Percentiles rank a stretch among this genome's conserved stretches.
Evolutionary conservation across 2,113 vertebrate genomes (phyloP).

Genomic region (Falcunculus frontatus): DNA sequence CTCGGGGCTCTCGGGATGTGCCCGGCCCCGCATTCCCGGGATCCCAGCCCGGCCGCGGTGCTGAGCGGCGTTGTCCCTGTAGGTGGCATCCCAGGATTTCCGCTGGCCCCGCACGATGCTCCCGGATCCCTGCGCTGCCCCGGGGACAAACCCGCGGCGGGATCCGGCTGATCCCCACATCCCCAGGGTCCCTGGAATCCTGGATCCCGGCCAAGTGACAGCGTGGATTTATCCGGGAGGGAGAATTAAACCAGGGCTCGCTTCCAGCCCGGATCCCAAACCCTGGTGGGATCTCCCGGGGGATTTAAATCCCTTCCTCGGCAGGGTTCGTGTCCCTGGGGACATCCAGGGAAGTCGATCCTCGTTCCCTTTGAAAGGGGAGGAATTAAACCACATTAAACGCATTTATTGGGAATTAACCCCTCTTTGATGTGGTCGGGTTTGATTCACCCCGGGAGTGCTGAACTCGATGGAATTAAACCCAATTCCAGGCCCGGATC

Average conservation of each 20-base stretch:
- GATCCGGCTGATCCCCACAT: neutral
- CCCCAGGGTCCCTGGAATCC: neutral
- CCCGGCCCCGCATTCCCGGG: neutral
- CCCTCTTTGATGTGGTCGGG: slow-evolving; percentile 17
- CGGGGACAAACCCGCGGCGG: neutral
- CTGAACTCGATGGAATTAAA: neutral
- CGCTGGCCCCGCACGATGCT: neutral
- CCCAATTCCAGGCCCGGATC: neutral
- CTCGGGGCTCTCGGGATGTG: neutral
- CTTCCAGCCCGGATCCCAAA: neutral
- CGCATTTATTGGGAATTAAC: neutral
- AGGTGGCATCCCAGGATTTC: slow-evolving; percentile 18
- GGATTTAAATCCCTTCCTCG: neutral
- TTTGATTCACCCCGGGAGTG: neutral
- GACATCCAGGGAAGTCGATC: neutral
- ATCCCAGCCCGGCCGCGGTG: neutral
- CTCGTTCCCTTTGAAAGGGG: slow-evolving; percentile 7
- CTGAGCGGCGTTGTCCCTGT: neutral
- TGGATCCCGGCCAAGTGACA: neutral
- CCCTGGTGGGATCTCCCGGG: neutral
- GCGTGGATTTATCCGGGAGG: neutral
- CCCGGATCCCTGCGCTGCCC: fast-evolving
- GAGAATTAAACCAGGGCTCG: neutral
- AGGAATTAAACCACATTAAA: slow-evolving; percentile 45
- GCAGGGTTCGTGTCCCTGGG: slow-evolving; percentile 2